These are phyloP conservation scores for Bettongia penicillata DNA, from an alignment of 2,113 vertebrate species.

Conservation along the genomic window DNA sequence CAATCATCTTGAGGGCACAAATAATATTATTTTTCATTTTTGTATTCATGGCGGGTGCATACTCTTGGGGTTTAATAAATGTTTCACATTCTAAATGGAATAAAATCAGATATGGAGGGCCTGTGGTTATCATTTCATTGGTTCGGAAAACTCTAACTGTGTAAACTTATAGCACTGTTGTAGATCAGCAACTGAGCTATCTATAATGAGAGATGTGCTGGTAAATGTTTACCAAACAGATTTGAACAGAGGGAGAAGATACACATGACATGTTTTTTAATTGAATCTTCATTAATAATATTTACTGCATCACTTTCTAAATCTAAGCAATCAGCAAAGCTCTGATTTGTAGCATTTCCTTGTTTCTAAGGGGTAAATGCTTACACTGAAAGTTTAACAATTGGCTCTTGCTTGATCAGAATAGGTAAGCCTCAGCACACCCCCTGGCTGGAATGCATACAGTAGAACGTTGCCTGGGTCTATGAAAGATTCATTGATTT, in stretches of 20 bases:
- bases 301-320: background rate
- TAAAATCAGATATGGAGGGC: background rate
- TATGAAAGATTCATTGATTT: too few relatives aligned
- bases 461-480: too few relatives aligned
- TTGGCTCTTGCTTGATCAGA: background rate
- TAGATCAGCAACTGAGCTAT: background rate
- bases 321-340: background rate
- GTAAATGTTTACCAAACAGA: background rate
- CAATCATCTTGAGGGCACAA: background rate
- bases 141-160: background rate
- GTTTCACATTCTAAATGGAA: background rate
- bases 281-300: background rate
- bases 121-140: background rate
- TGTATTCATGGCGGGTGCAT: background rate
- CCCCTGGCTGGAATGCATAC: too few relatives aligned
- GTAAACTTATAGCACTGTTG: background rate
- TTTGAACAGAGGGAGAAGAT: background rate
- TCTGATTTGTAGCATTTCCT: background rate
- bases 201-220: background rate
- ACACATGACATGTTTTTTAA: background rate
- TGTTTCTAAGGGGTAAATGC: background rate
- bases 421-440: background rate
- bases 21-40: background rate
- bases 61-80: background rate
- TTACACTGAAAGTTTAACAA: too few relatives aligned